A percentile compares a stretch with the other conserved stretches of the same genome.
phyloP scores from a whole-genome alignment of 1,140 invertebrate genomes.

The Pogonomyrmex californicus region DNA sequence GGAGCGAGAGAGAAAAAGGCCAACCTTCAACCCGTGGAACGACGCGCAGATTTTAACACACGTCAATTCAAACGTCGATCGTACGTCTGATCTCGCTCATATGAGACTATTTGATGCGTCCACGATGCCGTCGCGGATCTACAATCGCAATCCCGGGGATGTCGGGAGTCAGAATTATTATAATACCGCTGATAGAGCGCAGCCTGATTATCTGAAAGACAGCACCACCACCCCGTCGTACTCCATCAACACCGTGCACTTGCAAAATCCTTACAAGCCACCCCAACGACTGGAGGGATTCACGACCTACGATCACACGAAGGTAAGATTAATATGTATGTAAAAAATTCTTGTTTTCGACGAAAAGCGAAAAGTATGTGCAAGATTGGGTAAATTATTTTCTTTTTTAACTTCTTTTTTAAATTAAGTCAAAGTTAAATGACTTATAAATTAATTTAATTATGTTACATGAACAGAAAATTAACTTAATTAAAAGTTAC shows the following conservation, averaged over 20 bases:
- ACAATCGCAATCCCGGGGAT: slow-evolving; percentile 15
- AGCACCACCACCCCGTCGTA: slow-evolving; percentile 53
- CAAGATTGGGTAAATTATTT: too few relatives aligned
- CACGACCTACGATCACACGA: slow-evolving; percentile 55
- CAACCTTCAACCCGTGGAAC: slow-evolving; percentile 27
- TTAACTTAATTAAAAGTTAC: too few relatives aligned
- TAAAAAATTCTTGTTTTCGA: neutral
- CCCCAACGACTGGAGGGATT: slow-evolving; percentile 73
- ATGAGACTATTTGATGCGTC: neutral
- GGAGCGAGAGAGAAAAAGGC: neutral
- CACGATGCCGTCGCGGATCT: slow-evolving; percentile 52
- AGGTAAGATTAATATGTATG: slow-evolving; percentile 52
- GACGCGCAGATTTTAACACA: slow-evolving; percentile 36
- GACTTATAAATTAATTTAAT: too few relatives aligned
- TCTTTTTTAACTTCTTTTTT: too few relatives aligned
- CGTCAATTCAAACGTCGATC: neutral
- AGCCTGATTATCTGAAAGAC: slow-evolving; percentile 60
- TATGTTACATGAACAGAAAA: too few relatives aligned
- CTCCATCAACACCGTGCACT: slow-evolving; percentile 75
- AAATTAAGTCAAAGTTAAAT: too few relatives aligned
- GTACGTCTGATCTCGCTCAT: slow-evolving; percentile 16
- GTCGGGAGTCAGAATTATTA: slow-evolving; percentile 38
- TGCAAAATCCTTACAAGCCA: slow-evolving; percentile 77
- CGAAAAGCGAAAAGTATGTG: neutral
- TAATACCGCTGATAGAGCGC: slow-evolving; percentile 25